Conservation (phyloP, 2,888 invertebrate genomes). For the Ophonus ardosiacus region DNA sequence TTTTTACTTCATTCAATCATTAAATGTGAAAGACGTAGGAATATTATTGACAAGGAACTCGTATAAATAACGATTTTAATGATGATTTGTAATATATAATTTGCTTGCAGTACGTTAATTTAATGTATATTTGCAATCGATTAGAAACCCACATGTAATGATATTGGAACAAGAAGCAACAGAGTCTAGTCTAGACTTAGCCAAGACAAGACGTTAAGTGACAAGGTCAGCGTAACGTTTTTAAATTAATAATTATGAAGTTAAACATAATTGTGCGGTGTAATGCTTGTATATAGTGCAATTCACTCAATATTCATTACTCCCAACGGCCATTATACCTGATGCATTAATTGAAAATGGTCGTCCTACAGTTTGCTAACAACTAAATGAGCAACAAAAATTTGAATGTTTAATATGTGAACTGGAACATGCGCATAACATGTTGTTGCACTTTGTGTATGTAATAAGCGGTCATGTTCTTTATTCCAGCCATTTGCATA, state of each 20-base stretch:
- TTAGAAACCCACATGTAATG: slow-evolving; percentile 32
- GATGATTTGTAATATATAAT: slow-evolving; percentile 8
- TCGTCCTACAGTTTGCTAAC: slow-evolving; percentile 59
- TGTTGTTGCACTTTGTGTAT: slow-evolving; percentile 45
- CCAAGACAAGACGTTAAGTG: slow-evolving; percentile 26
- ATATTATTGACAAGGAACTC: too few relatives aligned
- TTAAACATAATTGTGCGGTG: slow-evolving; percentile 60
- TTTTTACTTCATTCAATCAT: too few relatives aligned
- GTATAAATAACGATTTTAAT: background rate
- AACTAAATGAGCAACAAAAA: slow-evolving; percentile 57
- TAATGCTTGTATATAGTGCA: slow-evolving; percentile 62
- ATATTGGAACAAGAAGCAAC: slow-evolving; percentile 25
- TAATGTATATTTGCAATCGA: slow-evolving; percentile 27
- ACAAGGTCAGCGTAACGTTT: slow-evolving; percentile 52
- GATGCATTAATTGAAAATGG: slow-evolving; percentile 61
- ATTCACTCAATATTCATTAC: slow-evolving; percentile 63
- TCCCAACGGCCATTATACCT: slow-evolving; percentile 49
- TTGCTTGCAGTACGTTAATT: background rate
- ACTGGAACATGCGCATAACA: slow-evolving; percentile 44
- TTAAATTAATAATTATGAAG: slow-evolving; percentile 62
- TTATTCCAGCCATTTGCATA: slow-evolving; percentile 55
- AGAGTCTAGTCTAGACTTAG: slow-evolving; percentile 13
- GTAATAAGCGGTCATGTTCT: slow-evolving; percentile 49
- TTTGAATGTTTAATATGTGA: slow-evolving; percentile 56
- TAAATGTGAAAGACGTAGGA: too few relatives aligned